These are phyloP conservation scores for Callithrix jacchus DNA, from an alignment of 2,113 vertebrate genomes.

Conservation along the genomic window DNA sequence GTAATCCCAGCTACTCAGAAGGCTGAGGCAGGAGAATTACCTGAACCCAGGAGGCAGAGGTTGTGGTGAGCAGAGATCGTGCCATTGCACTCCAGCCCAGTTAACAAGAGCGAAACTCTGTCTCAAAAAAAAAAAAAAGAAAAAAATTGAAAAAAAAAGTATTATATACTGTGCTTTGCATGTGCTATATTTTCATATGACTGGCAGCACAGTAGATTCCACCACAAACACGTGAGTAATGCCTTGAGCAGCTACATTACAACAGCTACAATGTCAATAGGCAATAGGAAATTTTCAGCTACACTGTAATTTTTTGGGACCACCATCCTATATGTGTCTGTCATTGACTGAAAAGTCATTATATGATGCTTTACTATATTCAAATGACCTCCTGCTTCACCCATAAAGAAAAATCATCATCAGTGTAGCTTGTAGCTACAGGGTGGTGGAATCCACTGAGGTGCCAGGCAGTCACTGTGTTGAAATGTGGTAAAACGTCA, in stretches of 20 bases:
- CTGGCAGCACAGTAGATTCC: not conserved
- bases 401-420: fast-evolving
- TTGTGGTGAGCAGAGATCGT: too few species aligned
- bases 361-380: not conserved
- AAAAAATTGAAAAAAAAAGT: not conserved
- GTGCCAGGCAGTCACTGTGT: fast-evolving
- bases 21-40: too few species aligned
- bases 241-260: not conserved
- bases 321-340: not conserved
- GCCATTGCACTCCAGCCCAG: too few species aligned
- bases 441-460: too few species aligned
- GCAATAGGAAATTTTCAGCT: not conserved
- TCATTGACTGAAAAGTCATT: not conserved
- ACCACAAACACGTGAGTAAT: not conserved
- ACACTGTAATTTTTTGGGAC: not conserved
- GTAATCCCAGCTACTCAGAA: too few species aligned
- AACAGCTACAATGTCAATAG: not conserved
- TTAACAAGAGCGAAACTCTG: too few species aligned
- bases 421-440: fast-evolving
- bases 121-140: too few species aligned
- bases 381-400: not conserved
- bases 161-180: not conserved
- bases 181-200: not conserved
- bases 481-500: not conserved
- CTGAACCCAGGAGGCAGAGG: too few species aligned